A percentile compares a stretch with the other conserved stretches of the same genome.
Conservation (phyloP, 2,888 invertebrate genomes). For the Meganola albula region DNA sequence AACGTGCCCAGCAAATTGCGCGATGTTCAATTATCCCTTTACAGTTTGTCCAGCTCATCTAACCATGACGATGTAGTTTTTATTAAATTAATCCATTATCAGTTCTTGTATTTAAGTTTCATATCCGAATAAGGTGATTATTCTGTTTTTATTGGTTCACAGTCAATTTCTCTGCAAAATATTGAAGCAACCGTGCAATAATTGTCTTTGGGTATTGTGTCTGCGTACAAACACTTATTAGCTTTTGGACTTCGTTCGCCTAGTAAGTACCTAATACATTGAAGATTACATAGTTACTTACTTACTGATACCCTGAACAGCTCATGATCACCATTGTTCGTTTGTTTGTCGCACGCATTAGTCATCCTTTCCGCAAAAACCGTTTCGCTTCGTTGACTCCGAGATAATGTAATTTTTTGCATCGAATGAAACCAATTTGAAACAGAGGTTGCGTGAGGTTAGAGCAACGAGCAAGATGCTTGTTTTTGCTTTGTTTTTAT, state of each 20-base stretch:
- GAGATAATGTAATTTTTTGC: constrained; percentile 32
- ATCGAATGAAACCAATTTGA: constrained; percentile 28
- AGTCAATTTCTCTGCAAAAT: too few relatives aligned
- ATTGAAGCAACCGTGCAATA: too few relatives aligned
- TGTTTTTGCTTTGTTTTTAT: constrained; percentile 7
- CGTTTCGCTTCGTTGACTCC: constrained; percentile 18
- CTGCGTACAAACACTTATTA: too few relatives aligned
- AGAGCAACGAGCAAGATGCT: background rate
- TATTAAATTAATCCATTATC: too few relatives aligned
- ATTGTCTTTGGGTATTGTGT: too few relatives aligned
- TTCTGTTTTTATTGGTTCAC: too few relatives aligned
- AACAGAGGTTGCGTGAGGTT: constrained; percentile 19
- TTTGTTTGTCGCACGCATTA: constrained; percentile 5
- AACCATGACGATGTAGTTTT: too few relatives aligned
- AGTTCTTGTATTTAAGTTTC: too few relatives aligned
- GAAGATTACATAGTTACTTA: constrained; percentile 17
- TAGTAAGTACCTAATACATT: too few relatives aligned
- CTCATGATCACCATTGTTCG: background rate
- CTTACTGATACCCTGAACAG: constrained; percentile 4
- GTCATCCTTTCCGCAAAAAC: constrained; percentile 17
- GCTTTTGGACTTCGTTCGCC: too few relatives aligned
- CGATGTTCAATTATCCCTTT: constrained; percentile 13
- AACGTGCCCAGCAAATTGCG: constrained; percentile 9
- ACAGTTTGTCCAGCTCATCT: constrained; percentile 3
- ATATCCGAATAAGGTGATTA: too few relatives aligned